These are phyloP conservation scores for Mantis religiosa DNA, from an alignment of 2,888 invertebrate species.

Conservation along the genomic window DNA sequence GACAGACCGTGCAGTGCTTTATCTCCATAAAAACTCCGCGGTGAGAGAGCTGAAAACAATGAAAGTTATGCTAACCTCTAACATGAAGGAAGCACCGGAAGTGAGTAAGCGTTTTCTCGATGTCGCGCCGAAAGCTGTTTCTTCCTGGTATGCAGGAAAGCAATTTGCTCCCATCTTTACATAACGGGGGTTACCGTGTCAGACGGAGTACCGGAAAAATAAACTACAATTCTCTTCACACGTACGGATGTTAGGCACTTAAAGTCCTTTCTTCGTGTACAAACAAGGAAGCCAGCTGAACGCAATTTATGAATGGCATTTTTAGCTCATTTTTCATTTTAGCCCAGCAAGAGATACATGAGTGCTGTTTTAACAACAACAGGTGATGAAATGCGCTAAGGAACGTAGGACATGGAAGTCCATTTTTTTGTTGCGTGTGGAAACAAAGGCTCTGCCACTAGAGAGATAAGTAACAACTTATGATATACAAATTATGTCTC, in stretches of 20 bases:
- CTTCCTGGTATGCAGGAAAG: not conserved
- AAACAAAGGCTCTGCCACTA: not conserved
- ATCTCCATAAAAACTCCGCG: not conserved
- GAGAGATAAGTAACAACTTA: not conserved
- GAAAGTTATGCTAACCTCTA: not conserved
- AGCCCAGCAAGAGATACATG: not conserved
- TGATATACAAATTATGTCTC: too few species aligned
- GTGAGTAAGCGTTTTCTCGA: not conserved
- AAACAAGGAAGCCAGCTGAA: not conserved
- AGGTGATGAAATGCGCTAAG: not conserved
- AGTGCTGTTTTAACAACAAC: not conserved
- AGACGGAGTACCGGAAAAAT: not conserved
- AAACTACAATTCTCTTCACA: not conserved
- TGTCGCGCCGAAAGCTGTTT: not conserved
- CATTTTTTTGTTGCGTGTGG: not conserved
- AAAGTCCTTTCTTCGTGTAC: not conserved
- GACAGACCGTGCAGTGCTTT: not conserved
- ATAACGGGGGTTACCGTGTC: not conserved
- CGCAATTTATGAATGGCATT: not conserved
- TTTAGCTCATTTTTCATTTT: not conserved
- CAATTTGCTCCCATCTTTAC: not conserved
- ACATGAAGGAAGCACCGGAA: not conserved
- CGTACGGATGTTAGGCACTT: not conserved
- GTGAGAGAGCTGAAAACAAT: not conserved
- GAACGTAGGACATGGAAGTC: not conserved